Percentiles rank a stretch among this genome's conserved stretches.
These are phyloP conservation scores for Macquaria australasica DNA, from an alignment of 2,113 vertebrate genomes.

Conservation along the genomic window DNA sequence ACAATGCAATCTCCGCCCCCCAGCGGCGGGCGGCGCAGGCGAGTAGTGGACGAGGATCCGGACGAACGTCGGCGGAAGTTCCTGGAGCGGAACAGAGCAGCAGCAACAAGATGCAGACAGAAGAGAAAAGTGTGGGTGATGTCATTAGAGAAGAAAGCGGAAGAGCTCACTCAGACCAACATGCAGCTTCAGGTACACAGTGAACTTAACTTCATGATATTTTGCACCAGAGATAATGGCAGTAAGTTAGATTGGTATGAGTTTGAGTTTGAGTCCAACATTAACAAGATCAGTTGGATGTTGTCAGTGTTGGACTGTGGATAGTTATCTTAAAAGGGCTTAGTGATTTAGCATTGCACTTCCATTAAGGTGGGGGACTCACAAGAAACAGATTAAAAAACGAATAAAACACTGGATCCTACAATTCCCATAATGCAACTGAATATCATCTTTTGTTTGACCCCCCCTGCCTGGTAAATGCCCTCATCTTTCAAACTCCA, in stretches of 20 bases:
- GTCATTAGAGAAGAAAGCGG: constrained; percentile 99
- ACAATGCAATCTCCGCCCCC: constrained; percentile 93
- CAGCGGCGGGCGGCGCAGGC: constrained; percentile 93
- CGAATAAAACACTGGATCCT: background rate
- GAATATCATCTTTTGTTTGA: background rate
- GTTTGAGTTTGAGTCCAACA: background rate
- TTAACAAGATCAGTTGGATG: background rate
- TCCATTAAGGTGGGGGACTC: background rate
- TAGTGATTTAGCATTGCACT: background rate
- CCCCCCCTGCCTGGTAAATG: background rate
- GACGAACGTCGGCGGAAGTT: constrained; percentile 98
- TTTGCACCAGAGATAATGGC: background rate
- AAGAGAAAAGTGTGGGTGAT: constrained; percentile 99
- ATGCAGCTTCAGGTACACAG: constrained; percentile 97
- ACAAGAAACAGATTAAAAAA: background rate
- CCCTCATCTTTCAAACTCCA: background rate
- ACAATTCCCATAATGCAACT: background rate
- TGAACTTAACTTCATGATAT: background rate
- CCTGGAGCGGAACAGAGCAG: constrained; percentile 96
- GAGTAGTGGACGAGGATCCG: constrained; percentile 96
- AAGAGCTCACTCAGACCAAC: constrained; percentile 99
- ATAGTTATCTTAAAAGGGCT: background rate
- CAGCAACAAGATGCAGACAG: constrained; percentile 97
- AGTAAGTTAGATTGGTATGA: background rate
- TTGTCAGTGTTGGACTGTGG: background rate